phyloP scores from a whole-genome alignment of 2,888 invertebrate species.

The Malachius bipustulatus region DNA sequence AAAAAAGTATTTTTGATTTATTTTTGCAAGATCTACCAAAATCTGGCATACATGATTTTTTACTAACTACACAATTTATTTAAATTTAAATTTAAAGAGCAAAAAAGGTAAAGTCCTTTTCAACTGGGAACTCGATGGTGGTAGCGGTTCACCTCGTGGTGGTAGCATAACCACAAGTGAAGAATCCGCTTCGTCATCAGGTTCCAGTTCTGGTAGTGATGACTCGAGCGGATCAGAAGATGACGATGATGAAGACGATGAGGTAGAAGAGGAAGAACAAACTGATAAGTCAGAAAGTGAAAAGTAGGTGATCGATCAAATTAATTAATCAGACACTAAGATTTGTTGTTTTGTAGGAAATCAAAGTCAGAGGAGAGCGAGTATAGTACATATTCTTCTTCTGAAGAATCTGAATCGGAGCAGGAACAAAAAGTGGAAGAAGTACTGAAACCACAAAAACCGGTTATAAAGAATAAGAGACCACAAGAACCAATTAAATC shows the following conservation, averaged over 20 bases:
- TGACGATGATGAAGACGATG: constrained; percentile 23
- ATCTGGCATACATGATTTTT: no score
- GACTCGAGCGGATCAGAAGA: constrained; percentile 22
- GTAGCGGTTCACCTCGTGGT: constrained; percentile 36
- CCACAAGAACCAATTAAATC: constrained; percentile 19
- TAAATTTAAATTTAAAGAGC: constrained; percentile 16
- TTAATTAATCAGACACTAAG: no score
- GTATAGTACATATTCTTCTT: no score
- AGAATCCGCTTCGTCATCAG: constrained; percentile 33
- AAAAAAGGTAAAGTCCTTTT: constrained; percentile 27
- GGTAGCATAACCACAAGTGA: constrained; percentile 18
- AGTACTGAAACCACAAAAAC: constrained; percentile 13
- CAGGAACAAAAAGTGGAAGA: constrained; percentile 5
- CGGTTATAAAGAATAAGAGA: constrained; percentile 23
- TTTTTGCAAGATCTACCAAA: no score
- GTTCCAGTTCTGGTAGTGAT: constrained; percentile 18
- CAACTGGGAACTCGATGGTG: constrained; percentile 35
- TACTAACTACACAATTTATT: no score
- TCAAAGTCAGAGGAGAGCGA: no score
- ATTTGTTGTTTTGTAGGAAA: no score
- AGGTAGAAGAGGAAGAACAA: constrained; percentile 21
- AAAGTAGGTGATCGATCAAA: no score
- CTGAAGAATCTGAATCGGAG: constrained; percentile 18
- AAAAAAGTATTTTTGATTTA: no score
- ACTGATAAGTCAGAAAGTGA: constrained; percentile 21